These are phyloP conservation scores for Cololabis saira DNA, from an alignment of 2,113 vertebrate genomes.

Conservation along the genomic window DNA sequence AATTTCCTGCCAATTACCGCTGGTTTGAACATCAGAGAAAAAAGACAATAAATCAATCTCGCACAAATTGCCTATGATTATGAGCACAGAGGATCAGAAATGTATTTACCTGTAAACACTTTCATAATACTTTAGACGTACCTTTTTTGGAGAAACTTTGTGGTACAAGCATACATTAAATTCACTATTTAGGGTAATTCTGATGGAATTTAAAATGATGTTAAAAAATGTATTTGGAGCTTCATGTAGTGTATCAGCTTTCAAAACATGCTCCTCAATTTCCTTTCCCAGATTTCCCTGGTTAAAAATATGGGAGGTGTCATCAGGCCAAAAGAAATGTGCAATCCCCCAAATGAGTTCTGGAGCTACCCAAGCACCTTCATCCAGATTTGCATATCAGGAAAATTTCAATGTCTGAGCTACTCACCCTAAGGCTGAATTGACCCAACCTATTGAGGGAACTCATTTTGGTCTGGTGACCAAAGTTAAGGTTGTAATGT, in stretches of 20 bases:
- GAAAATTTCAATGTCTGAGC: too few species aligned
- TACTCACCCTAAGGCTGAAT: too few species aligned
- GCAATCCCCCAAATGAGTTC: not conserved
- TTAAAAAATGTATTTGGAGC: too few species aligned
- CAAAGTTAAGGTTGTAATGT: too few species aligned
- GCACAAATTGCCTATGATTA: slow-evolving; percentile 51
- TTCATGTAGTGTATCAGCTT: too few species aligned
- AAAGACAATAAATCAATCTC: slow-evolving; percentile 68
- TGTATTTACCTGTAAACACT: slow-evolving; percentile 6
- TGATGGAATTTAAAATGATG: too few species aligned
- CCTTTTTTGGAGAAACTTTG: not conserved
- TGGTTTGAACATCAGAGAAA: slow-evolving; percentile 25
- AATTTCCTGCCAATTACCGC: slow-evolving; percentile 75
- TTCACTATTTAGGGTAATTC: not conserved
- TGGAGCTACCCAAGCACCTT: not conserved
- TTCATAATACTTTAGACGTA: slow-evolving; percentile 11
- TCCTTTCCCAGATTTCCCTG: too few species aligned
- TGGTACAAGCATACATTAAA: not conserved
- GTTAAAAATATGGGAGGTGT: too few species aligned
- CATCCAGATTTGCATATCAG: not conserved
- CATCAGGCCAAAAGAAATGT: too few species aligned
- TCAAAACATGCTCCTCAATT: too few species aligned
- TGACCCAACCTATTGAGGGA: too few species aligned
- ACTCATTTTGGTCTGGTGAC: too few species aligned
- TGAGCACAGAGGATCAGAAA: not conserved